Percentiles rank a stretch among this genome's conserved stretches.
These are phyloP conservation scores for Serrognathus titanus DNA, from an alignment of 2,888 invertebrate genomes.

Conservation along the genomic window DNA sequence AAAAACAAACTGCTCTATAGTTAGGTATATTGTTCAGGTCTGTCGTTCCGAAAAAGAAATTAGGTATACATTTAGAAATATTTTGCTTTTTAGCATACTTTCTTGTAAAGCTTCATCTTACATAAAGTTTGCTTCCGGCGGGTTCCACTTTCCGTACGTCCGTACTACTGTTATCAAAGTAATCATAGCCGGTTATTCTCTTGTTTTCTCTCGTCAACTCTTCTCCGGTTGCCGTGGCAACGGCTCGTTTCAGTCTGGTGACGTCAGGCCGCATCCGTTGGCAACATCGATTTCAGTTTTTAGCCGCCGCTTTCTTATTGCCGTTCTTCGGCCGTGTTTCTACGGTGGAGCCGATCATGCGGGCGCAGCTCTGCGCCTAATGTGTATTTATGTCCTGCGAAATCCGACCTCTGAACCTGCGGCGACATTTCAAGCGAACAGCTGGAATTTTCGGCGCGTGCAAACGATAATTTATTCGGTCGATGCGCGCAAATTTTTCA, in stretches of 20 bases:
- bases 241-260: slow-evolving; percentile 40
- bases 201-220: slow-evolving; percentile 28
- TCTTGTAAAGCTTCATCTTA: neutral
- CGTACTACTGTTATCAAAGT: slow-evolving; percentile 2
- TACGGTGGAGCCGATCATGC: neutral
- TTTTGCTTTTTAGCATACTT: no score
- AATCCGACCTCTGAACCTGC: slow-evolving; percentile 7
- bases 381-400: slow-evolving; percentile 8
- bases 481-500: no score
- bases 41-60: no score
- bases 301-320: slow-evolving; percentile 15
- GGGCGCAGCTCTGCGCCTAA: slow-evolving; percentile 2
- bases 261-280: slow-evolving; percentile 37
- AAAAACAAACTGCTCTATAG: no score
- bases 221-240: slow-evolving; percentile 38
- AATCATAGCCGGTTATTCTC: slow-evolving; percentile 18
- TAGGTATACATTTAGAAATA: no score
- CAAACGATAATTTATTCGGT: neutral
- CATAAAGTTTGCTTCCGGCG: neutral
- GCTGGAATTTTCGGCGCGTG: neutral
- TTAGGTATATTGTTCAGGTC: no score
- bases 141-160: neutral
- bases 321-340: neutral
- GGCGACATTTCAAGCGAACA: slow-evolving; percentile 2
- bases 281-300: slow-evolving; percentile 42